These are phyloP conservation scores for Mionectes macconnelli DNA, from an alignment of 2,113 vertebrate species.

Conservation along the genomic window DNA sequence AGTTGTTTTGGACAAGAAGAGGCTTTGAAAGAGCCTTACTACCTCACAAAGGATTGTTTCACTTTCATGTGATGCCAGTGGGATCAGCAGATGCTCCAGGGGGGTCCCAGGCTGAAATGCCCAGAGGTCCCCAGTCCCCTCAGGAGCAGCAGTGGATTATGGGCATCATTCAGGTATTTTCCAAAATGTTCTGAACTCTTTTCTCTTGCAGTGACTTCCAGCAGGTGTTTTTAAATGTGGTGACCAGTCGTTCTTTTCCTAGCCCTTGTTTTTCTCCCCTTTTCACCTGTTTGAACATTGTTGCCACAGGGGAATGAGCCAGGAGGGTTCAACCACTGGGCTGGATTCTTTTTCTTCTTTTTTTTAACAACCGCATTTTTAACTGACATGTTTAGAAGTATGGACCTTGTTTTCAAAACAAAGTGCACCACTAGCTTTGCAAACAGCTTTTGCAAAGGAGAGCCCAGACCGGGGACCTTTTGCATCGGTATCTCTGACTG, in stretches of 20 bases:
- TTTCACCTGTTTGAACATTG: neutral
- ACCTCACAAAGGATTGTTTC: neutral
- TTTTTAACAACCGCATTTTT: neutral
- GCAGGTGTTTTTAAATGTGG: neutral
- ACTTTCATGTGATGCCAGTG: conserved; percentile 11
- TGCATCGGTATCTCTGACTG: fast-evolving
- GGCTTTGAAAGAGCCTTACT: neutral
- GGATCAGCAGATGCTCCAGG: neutral
- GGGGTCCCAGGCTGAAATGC: neutral
- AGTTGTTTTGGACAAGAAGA: neutral
- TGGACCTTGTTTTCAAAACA: neutral
- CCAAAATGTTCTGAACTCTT: neutral
- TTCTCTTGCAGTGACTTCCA: neutral
- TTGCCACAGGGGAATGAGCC: neutral
- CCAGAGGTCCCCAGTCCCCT: neutral
- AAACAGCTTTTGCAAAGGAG: neutral
- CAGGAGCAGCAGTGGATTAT: neutral
- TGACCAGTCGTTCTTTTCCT: neutral
- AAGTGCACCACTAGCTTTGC: neutral
- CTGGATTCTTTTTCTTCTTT: neutral
- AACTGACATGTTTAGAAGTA: neutral
- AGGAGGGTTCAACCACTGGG: neutral
- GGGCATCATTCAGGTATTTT: neutral
- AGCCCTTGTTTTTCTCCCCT: neutral
- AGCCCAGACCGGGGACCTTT: neutral